Evolutionary conservation across 2,888 invertebrate genomes (phyloP).

Genomic region (Clunio marinus): DNA sequence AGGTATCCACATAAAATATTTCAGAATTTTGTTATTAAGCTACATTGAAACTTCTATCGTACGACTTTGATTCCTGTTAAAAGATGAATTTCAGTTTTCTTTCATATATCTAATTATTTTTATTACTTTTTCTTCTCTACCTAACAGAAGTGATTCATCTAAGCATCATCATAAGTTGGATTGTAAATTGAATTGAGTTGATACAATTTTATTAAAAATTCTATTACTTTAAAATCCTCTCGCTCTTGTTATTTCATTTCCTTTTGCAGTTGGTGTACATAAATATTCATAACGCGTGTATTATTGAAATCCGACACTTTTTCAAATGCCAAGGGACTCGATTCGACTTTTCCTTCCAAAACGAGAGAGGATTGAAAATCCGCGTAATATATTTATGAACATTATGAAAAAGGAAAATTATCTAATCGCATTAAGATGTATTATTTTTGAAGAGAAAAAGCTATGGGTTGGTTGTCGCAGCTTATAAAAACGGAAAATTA

Average conservation of each 20-base stretch:
- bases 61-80: no score
- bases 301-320: slow-evolving; percentile 38
- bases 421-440: slow-evolving; percentile 28
- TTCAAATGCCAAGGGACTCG: slow-evolving; percentile 30
- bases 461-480: neutral
- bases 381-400: slow-evolving; percentile 37
- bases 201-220: slow-evolving; percentile 17
- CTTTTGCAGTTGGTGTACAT: neutral
- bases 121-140: no score
- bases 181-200: slow-evolving; percentile 19
- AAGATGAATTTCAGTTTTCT: no score
- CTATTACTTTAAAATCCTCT: slow-evolving; percentile 8
- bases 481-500: neutral
- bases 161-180: neutral
- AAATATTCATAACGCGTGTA: slow-evolving; percentile 31
- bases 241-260: neutral
- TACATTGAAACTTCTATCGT: no score
- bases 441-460: slow-evolving; percentile 1
- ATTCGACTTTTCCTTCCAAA: neutral
- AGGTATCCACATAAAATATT: neutral
- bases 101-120: no score
- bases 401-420: slow-evolving; percentile 29
- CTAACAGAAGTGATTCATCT: no score
- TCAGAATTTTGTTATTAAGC: neutral
- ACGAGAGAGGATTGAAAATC: slow-evolving; percentile 24